These are phyloP conservation scores for Smutsia gigantea DNA, from an alignment of 2,797 vertebrate species.

Conservation along the genomic window DNA sequence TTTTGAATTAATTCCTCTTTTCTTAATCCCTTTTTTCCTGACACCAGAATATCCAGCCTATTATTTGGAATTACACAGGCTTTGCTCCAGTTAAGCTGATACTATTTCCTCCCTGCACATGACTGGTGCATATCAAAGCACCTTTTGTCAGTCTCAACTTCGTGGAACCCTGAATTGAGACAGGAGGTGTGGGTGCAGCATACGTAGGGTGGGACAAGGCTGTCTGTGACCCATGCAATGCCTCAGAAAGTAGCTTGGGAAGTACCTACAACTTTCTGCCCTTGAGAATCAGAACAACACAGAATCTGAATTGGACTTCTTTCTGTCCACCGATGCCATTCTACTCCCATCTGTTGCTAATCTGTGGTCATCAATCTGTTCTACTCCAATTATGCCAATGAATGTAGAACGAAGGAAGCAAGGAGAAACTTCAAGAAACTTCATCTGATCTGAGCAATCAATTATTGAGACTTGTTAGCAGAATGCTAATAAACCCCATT, in stretches of 20 bases:
- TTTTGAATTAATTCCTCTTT: background rate
- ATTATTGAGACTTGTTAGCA: background rate
- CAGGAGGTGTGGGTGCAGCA: fast-evolving
- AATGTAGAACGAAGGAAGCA: background rate
- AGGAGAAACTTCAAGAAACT: background rate
- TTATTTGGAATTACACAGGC: background rate
- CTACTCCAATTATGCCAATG: background rate
- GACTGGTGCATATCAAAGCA: too few relatives aligned
- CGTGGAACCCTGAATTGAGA: background rate
- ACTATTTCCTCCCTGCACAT: background rate
- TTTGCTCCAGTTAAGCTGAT: background rate
- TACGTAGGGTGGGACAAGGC: fast-evolving
- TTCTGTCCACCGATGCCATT: background rate
- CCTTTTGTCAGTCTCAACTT: background rate
- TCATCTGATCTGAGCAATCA: background rate
- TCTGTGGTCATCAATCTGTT: background rate
- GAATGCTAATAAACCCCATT: background rate
- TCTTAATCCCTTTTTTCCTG: background rate
- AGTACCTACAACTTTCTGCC: fast-evolving
- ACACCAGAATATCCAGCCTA: background rate
- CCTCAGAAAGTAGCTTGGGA: background rate
- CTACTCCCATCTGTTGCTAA: background rate
- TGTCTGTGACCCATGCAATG: fast-evolving
- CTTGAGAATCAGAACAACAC: background rate
- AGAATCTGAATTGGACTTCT: background rate